Percentiles rank a stretch among this genome's conserved stretches.
Evolutionary conservation across 2,888 invertebrate genomes (phyloP).

Genomic region (Smittia aterrima): DNA sequence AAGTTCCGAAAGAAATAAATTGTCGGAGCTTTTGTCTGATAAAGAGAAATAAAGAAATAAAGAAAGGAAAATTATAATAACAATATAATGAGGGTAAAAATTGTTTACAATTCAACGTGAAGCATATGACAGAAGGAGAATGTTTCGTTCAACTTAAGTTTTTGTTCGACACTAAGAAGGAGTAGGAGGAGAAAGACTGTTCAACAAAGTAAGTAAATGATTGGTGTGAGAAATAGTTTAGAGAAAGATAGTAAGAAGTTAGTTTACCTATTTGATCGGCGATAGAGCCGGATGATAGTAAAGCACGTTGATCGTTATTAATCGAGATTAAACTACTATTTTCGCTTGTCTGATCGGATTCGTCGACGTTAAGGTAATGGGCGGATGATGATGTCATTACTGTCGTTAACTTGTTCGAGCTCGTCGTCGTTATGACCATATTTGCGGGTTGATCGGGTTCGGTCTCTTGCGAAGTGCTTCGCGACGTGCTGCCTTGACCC

Average conservation of each 20-base stretch:
- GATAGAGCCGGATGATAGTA: conserved; percentile 39
- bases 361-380: conserved; percentile 43
- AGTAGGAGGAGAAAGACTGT: too few relatives aligned
- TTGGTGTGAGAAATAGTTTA: background rate
- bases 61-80: background rate
- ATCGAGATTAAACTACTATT: conserved; percentile 43
- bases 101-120: background rate
- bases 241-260: background rate
- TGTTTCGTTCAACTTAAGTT: too few relatives aligned
- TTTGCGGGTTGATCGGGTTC: conserved; percentile 46
- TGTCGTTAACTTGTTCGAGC: conserved; percentile 48
- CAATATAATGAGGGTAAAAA: background rate
- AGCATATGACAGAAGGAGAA: too few relatives aligned
- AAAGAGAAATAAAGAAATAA: background rate
- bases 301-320: conserved; percentile 44
- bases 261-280: conserved; percentile 43
- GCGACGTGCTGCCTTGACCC: conserved; percentile 52
- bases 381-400: conserved; percentile 50
- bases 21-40: background rate
- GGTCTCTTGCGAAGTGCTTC: conserved; percentile 53
- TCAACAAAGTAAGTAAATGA: background rate
- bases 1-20: too few relatives aligned
- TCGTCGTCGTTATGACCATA: conserved; percentile 49
- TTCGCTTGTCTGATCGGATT: conserved; percentile 46
- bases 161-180: too few relatives aligned